Evolutionary conservation across 2,113 vertebrate species (phyloP).

Genomic region (Peromyscus polionotus): DNA sequence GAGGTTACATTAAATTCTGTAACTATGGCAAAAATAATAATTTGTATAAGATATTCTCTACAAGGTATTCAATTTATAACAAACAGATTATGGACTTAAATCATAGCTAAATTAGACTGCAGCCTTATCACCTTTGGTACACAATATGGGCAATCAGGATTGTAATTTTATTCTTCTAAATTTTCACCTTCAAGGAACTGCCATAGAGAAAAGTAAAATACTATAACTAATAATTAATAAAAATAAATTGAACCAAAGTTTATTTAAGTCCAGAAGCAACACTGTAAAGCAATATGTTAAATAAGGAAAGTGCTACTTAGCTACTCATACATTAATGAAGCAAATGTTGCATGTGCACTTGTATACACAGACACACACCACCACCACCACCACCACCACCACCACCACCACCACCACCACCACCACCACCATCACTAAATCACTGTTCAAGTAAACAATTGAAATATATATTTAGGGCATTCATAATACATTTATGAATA

Average conservation of each 20-base stretch:
- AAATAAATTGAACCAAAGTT: background rate
- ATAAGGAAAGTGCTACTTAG: background rate
- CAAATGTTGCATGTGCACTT: background rate
- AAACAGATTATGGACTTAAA: background rate
- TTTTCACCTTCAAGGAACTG: background rate
- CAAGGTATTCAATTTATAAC: background rate
- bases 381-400: background rate
- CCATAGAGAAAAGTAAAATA: background rate
- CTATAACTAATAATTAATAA: background rate
- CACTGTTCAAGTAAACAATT: background rate
- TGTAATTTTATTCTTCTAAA: slow-evolving; percentile 11
- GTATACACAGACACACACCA: background rate
- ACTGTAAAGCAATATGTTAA: slow-evolving; percentile 8
- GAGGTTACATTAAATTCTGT: background rate
- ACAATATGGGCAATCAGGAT: background rate
- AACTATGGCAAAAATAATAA: background rate
- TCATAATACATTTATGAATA: slow-evolving; percentile 18
- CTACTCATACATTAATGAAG: background rate
- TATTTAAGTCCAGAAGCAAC: background rate
- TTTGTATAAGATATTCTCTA: slow-evolving; percentile 1
- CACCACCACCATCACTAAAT: background rate
- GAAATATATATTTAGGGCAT: background rate
- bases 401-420: background rate
- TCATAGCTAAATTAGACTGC: background rate
- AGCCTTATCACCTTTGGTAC: background rate